Percentiles rank a stretch among this genome's conserved stretches.
These are phyloP conservation scores for Caretta caretta DNA, from an alignment of 2,113 vertebrate genomes.

Conservation along the genomic window DNA sequence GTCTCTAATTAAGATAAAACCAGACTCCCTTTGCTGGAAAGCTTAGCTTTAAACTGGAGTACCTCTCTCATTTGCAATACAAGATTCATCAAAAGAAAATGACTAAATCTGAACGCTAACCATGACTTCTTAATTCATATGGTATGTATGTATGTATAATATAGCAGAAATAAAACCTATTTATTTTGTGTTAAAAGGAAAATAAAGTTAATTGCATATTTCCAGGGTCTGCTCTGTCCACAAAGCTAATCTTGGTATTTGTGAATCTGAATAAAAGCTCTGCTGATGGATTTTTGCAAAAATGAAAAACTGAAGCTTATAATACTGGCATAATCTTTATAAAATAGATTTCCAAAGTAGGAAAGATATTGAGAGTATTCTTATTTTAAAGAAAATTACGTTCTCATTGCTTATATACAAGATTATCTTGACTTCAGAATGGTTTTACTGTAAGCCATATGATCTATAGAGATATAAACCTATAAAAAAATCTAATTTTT, in stretches of 20 bases:
- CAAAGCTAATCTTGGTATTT: background rate
- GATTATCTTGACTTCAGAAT: background rate
- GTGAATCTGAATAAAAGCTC: background rate
- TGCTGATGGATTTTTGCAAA: background rate
- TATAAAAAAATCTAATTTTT: background rate
- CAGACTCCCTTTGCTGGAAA: background rate
- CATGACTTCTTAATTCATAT: background rate
- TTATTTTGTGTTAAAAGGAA: background rate
- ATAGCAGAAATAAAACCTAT: background rate
- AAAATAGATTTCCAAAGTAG: background rate
- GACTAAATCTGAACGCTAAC: background rate
- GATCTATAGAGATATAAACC: background rate
- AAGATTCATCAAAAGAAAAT: conserved; percentile 48
- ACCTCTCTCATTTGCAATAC: conserved; percentile 9
- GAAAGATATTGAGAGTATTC: background rate
- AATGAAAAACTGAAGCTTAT: background rate
- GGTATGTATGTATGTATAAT: background rate
- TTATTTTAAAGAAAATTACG: background rate
- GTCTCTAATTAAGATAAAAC: background rate
- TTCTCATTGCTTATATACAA: background rate
- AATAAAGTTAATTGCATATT: background rate
- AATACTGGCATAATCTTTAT: background rate
- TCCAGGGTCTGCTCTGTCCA: background rate
- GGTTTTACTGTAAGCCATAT: background rate
- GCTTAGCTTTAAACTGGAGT: conserved; percentile 13